Evolutionary conservation across 35 echinoderm and acorn worm species (phyloP).

Genomic region (Diadema setosum): DNA sequence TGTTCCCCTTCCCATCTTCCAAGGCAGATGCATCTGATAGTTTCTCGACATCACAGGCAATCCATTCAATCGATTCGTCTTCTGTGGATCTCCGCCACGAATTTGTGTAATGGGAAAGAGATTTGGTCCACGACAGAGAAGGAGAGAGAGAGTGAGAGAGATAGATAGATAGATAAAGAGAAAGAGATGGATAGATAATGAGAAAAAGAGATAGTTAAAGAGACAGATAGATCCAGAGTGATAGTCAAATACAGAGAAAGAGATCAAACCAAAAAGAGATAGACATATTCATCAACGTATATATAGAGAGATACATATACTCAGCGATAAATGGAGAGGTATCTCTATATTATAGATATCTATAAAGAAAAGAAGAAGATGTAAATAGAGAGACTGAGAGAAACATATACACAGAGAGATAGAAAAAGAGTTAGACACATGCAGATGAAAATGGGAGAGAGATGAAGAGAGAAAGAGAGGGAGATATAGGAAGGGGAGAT

Average conservation of each 20-base stretch:
- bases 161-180: neutral
- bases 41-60: too few relatives aligned
- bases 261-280: neutral
- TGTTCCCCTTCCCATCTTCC: too few relatives aligned
- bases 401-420: neutral
- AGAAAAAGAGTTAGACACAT: neutral
- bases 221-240: neutral
- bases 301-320: neutral
- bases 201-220: neutral
- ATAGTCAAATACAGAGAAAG: neutral
- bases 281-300: neutral
- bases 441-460: neutral
- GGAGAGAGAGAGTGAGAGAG: neutral
- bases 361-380: neutral
- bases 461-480: neutral
- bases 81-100: too few relatives aligned
- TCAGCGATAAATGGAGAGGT: neutral
- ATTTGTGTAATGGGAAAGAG: too few relatives aligned
- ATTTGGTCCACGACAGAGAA: too few relatives aligned
- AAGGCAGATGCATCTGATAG: too few relatives aligned
- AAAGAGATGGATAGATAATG: neutral
- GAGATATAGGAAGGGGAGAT: too few relatives aligned
- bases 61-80: too few relatives aligned
- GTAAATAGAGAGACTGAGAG: neutral
- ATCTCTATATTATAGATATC: too few relatives aligned